phyloP scores from a whole-genome alignment of 2,113 vertebrate genomes.

The Ameiurus melas region DNA sequence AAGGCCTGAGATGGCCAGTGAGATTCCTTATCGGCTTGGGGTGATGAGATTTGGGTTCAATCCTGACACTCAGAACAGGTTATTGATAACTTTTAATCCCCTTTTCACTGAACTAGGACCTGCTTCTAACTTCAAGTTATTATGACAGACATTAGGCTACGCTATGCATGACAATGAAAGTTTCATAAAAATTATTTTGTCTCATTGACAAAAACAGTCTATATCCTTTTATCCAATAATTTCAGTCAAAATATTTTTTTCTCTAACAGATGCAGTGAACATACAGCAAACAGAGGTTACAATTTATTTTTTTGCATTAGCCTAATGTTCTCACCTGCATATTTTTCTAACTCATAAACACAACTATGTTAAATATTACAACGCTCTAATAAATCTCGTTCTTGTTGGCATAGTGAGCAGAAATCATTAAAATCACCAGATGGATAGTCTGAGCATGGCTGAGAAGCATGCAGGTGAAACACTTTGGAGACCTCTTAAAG shows the following conservation, averaged over 20 bases:
- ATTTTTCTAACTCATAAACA: background rate
- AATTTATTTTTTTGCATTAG: background rate
- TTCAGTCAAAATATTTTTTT: background rate
- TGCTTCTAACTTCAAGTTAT: conserved; percentile 10
- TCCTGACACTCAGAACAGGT: conserved; percentile 38
- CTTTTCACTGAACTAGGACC: conserved; percentile 40
- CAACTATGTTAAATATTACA: background rate
- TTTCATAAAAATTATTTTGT: background rate
- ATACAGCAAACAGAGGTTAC: background rate
- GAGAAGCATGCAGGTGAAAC: background rate
- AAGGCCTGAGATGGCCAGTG: conserved; percentile 32
- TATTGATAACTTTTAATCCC: conserved; percentile 39
- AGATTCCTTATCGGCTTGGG: conserved; percentile 50
- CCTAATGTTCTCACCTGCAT: background rate
- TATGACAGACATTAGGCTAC: conserved; percentile 15
- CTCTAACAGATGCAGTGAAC: background rate
- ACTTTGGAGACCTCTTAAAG: background rate
- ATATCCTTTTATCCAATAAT: background rate
- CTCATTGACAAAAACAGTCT: background rate
- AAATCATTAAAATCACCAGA: background rate
- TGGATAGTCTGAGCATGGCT: background rate
- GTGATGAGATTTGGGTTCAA: conserved; percentile 49
- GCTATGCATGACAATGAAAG: background rate
- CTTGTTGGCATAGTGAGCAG: background rate
- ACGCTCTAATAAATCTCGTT: background rate